Evolutionary conservation across 2,888 invertebrate genomes (phyloP).

Genomic region (Diloba caeruleocephala): DNA sequence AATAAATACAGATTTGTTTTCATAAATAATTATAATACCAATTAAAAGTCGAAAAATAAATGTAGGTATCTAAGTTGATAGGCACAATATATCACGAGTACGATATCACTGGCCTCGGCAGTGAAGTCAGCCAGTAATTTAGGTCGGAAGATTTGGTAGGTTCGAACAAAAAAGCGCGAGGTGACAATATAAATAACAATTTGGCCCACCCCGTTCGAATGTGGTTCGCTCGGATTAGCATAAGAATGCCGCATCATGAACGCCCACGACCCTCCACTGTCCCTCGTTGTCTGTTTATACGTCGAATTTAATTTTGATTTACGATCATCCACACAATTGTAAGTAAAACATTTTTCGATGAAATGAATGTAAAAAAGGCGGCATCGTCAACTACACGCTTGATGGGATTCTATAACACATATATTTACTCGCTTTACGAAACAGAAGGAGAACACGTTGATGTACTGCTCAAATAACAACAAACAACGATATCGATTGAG

Average conservation of each 20-base stretch:
- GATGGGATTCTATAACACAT: constrained; percentile 16
- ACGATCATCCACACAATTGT: constrained; percentile 83
- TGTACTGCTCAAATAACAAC: neutral
- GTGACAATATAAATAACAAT: constrained; percentile 89
- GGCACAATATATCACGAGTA: constrained; percentile 24
- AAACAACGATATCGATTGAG: too few species aligned
- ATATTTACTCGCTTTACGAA: constrained; percentile 7
- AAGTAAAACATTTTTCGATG: constrained; percentile 76
- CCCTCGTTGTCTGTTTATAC: constrained; percentile 86
- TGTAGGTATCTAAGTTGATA: constrained; percentile 1
- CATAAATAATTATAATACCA: too few species aligned
- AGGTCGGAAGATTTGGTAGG: constrained; percentile 69
- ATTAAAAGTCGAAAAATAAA: constrained; percentile 3
- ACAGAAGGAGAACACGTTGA: neutral
- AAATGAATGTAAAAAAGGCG: constrained; percentile 55
- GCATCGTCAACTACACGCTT: constrained; percentile 26
- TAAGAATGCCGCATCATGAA: constrained; percentile 86
- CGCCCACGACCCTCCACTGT: constrained; percentile 83
- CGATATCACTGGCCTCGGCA: constrained; percentile 47
- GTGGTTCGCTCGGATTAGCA: constrained; percentile 86
- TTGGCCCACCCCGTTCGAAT: constrained; percentile 88
- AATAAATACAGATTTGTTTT: too few species aligned
- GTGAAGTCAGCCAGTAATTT: constrained; percentile 79
- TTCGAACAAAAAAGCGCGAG: constrained; percentile 80
- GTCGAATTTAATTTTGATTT: constrained; percentile 89